phyloP scores from a whole-genome alignment of 2,113 vertebrate genomes.

The Campylorhamphus procurvoides region DNA sequence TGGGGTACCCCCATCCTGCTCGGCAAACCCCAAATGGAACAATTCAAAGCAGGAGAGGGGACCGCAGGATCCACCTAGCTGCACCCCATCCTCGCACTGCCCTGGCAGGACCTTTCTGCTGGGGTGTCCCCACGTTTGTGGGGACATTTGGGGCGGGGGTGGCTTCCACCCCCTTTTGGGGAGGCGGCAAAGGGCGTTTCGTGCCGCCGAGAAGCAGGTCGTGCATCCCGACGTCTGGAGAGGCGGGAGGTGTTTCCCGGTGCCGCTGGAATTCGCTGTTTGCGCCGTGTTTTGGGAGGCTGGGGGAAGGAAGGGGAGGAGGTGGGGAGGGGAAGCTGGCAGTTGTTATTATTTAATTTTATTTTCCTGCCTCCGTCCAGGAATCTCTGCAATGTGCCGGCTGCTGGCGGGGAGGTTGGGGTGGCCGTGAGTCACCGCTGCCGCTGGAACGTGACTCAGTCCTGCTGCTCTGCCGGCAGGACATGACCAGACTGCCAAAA shows the following conservation, averaged over 20 bases:
- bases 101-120: neutral
- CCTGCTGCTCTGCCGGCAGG: neutral
- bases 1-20: neutral
- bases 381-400: conserved; percentile 51
- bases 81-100: neutral
- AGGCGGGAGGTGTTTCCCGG: conserved; percentile 34
- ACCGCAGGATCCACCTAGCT: neutral
- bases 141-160: fast-evolving
- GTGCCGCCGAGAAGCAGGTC: fast-evolving
- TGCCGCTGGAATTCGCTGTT: conserved; percentile 9
- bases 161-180: neutral
- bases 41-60: neutral
- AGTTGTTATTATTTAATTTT: conserved; percentile 21
- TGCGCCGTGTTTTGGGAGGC: neutral
- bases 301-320: neutral
- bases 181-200: neutral
- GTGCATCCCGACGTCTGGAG: neutral
- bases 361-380: conserved; percentile 54
- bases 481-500: conserved; percentile 42
- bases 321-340: neutral
- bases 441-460: conserved; percentile 49
- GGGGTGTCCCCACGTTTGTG: neutral
- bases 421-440: conserved; percentile 49
- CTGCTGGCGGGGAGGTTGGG: conserved; percentile 24
- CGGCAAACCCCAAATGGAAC: neutral